phyloP scores from a whole-genome alignment of 2,113 vertebrate genomes.

The Campylomormyrus numenius region DNA sequence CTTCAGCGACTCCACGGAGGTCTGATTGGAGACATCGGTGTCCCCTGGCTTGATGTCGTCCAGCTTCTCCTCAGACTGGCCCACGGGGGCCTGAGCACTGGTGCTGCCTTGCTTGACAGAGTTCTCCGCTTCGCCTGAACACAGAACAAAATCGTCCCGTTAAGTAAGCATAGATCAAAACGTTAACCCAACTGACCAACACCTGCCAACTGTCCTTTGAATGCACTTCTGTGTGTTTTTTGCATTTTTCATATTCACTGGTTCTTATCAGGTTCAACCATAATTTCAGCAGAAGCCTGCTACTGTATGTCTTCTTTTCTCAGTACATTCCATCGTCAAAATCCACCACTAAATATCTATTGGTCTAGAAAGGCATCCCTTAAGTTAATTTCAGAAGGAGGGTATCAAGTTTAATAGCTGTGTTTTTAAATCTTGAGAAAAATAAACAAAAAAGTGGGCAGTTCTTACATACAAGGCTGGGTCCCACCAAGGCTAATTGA shows the following conservation, averaged over 20 bases:
- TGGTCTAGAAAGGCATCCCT: background rate
- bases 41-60: conserved; percentile 26
- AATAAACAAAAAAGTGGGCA: no score
- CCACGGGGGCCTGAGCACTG: conserved; percentile 12
- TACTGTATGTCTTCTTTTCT: background rate
- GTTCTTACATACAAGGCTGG: no score
- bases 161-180: background rate
- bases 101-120: background rate
- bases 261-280: background rate
- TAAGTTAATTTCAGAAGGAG: background rate
- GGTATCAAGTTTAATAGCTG: background rate
- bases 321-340: background rate
- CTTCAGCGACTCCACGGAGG: conserved; percentile 53
- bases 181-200: background rate
- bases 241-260: background rate
- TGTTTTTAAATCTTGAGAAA: no score
- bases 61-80: conserved; percentile 38
- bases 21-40: conserved; percentile 43
- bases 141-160: background rate
- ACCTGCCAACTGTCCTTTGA: background rate
- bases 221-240: background rate
- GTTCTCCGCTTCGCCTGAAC: background rate
- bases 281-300: background rate
- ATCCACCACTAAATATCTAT: background rate
- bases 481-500: background rate